Conservation (phyloP, 2,888 invertebrate species). For the Lasiommata megera region DNA sequence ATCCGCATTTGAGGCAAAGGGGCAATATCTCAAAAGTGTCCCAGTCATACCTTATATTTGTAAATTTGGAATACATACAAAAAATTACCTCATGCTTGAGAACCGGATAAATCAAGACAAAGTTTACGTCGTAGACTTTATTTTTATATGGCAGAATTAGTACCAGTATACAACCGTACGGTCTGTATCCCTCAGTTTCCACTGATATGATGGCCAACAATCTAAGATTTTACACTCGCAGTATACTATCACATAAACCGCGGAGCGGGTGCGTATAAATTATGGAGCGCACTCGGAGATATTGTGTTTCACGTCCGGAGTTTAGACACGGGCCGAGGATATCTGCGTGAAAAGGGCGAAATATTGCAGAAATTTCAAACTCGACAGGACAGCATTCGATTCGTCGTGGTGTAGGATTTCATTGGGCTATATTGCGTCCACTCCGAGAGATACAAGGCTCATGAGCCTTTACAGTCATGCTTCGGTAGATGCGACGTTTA, state of each 20-base stretch:
- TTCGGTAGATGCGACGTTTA: slow-evolving; percentile 52
- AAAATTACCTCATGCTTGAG: no score
- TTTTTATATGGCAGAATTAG: background rate
- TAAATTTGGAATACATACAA: no score
- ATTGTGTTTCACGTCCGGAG: slow-evolving; percentile 79
- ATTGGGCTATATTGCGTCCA: slow-evolving; percentile 69
- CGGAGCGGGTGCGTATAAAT: slow-evolving; percentile 66
- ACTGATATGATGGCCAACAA: slow-evolving; percentile 1
- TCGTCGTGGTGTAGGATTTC: slow-evolving; percentile 79
- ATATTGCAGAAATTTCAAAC: slow-evolving; percentile 79
- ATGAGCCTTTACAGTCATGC: slow-evolving; percentile 48
- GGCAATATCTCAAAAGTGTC: no score
- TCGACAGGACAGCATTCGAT: slow-evolving; percentile 79
- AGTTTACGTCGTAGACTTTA: no score
- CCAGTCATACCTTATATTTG: no score
- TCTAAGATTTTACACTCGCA: slow-evolving; percentile 39
- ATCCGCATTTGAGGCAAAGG: no score
- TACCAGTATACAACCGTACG: background rate
- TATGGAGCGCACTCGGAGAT: slow-evolving; percentile 70
- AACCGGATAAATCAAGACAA: no score
- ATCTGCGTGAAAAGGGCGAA: slow-evolving; percentile 80
- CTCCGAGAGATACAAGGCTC: slow-evolving; percentile 52
- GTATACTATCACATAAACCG: slow-evolving; percentile 53
- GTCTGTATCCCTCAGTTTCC: background rate
- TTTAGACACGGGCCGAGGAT: slow-evolving; percentile 74